Evolutionary conservation across 2,888 invertebrate genomes (phyloP), one percentile per base, ranked within the genome.

Genomic region (Formica aserva): DNA sequence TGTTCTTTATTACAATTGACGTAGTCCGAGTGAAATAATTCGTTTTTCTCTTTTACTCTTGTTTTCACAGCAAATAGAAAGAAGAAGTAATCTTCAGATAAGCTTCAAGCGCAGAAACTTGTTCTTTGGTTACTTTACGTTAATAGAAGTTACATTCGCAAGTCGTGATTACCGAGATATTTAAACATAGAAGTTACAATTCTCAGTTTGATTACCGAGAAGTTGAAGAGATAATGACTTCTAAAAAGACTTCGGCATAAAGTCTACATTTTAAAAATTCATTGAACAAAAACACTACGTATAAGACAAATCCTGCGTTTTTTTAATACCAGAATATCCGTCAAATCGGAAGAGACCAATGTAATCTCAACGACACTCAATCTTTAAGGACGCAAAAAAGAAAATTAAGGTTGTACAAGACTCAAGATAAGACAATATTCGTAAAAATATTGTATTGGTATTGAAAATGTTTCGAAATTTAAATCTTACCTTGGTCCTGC

Each of bases 121-220:
- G 57, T 60, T 78, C 60, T 71, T 32, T 45, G 22, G 71, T 78
- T 78, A 45, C 78, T 45, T 45, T 32, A 41, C 69, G 57, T 71
- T 78, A 71, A 78, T 45, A 71, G 57, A 78, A 60, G 45, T 71
- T 65, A 71, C 69, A 11, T 57, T 77, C 57, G 13, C 52, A 55
- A 45, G 55, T 67, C 77, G 57, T 41, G 78, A 78, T 78, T 69
- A 69, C 57, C 45, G 55, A 41, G 45, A 35, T 78, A 41, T 60
- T 52, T 78, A 60, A 78, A 78, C 60, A 45, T 60, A 60, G 41
- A 60, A 60, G 78, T 69, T 77, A 77, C 55, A n/a, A 18, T 67
- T 69, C 38, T 41, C 41, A 41, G 38, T 77, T 77, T 77, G 55
- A 77, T 67, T 57, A 57, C 41, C 41, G 41, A 41, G 29, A 57